Evolutionary conservation across 2,113 vertebrate genomes (phyloP).

Genomic region (Microtus montanus): DNA sequence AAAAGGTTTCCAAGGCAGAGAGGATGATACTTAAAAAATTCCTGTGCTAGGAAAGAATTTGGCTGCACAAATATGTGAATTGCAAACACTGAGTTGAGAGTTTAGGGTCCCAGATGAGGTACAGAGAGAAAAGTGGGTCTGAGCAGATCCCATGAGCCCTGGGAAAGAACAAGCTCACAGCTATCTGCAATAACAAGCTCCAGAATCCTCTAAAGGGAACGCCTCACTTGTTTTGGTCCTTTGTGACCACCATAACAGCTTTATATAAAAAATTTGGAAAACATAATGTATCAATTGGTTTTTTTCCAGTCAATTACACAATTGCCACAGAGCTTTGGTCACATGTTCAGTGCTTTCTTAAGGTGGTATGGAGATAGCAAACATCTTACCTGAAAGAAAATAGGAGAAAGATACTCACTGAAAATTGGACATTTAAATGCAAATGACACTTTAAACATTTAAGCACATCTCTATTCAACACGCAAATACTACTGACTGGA

Average conservation of each 20-base stretch:
- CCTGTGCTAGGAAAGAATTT: not conserved
- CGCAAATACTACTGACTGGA: not conserved
- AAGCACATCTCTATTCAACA: not conserved
- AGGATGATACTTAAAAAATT: not conserved
- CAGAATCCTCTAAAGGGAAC: not conserved
- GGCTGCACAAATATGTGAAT: not conserved
- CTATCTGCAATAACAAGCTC: not conserved
- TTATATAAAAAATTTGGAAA: conserved; percentile 20
- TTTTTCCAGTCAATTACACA: not conserved
- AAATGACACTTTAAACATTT: conserved; percentile 25
- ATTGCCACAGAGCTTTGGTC: not conserved
- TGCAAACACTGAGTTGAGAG: not conserved
- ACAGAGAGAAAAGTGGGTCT: not conserved
- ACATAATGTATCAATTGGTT: not conserved
- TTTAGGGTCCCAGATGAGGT: not conserved
- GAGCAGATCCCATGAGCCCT: not conserved
- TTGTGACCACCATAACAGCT: not conserved
- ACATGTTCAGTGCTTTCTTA: not conserved
- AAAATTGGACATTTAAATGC: conserved; percentile 33
- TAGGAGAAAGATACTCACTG: not conserved
- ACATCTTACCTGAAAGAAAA: not conserved
- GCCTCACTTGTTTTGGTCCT: not conserved
- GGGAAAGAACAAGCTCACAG: not conserved
- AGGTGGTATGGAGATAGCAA: not conserved
- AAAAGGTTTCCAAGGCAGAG: not conserved